Base-by-base conservation (phyloP, 2,113 vertebrate species). In the Callipepla californica region DNA sequence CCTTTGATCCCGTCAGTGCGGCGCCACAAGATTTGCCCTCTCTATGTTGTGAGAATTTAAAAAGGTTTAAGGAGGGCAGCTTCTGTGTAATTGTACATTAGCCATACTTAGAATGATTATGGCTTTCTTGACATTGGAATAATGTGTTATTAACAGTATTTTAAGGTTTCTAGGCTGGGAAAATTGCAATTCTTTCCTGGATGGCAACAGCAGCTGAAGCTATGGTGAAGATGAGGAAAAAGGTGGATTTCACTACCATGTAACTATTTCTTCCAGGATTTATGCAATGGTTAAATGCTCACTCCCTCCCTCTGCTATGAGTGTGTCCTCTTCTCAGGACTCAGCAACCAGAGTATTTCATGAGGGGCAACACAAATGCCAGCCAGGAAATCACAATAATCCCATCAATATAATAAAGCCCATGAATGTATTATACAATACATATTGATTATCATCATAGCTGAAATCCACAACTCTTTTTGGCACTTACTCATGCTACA, bases 71-170 rank as follows among this genome's bases (percentile, higher is more conserved):
- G 72, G 51, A 83, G 51, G 63, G 63, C 68, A 94, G 80, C 79
- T 58, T 57, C 83, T 91, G 61, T 91, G 80, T 93, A 95, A 94
- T 72, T 68, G 69, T 73, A 92, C 65, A 78, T 91, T 68, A 92
- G 48, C 72, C 87, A 88, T 83, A 90, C 68, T 95, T 77, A 57
- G 57, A 92, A 94, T 8, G 17, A 86, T 90, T 72, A 88, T 50
- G 87, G 87, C 68, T 83, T 88, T 87, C 47, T 50, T 80, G 51
- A 83, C 85, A 88, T 91, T 44, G 68, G 85, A 94, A 86, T 78
- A 57, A 91, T 90, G 61, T 68, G 65, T 78, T 94, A 83, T 94
- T 81, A 91, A 51, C 68, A 63, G 44, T 75, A 94, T 86, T 80
- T 94, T 78, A 91, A 92, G 82, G 48, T 65, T 96, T 65, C 68